phyloP scores from a whole-genome alignment of 1,140 invertebrate species.

The Lepidurus packardi region DNA sequence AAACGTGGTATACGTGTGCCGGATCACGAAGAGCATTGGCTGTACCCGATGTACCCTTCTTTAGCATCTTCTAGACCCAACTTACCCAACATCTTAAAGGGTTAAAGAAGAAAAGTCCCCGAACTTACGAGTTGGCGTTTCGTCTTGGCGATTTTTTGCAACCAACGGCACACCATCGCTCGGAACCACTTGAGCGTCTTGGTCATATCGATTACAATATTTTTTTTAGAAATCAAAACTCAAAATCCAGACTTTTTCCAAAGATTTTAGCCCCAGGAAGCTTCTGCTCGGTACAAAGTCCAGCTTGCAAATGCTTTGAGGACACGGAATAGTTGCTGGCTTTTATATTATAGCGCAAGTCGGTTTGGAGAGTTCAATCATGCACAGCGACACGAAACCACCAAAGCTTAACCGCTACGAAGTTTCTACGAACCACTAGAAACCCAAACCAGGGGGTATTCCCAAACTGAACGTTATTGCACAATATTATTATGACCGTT shows the following conservation, averaged over 20 bases:
- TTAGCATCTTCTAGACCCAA: not conserved
- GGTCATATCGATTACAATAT: not conserved
- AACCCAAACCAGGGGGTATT: not conserved
- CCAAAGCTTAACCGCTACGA: not conserved
- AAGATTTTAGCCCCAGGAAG: not conserved
- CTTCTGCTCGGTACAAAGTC: not conserved
- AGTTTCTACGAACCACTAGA: not conserved
- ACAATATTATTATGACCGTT: not conserved
- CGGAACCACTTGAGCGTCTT: not conserved
- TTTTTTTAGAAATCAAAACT: not conserved
- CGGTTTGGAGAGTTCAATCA: not conserved
- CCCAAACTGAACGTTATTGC: not conserved
- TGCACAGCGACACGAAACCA: not conserved
- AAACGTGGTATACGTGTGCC: not conserved
- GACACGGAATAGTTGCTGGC: not conserved
- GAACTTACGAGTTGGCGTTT: not conserved
- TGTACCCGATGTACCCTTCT: not conserved
- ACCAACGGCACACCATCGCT: not conserved
- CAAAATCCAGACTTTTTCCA: too few species aligned
- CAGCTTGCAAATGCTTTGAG: not conserved
- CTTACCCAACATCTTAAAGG: not conserved
- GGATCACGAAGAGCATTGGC: not conserved
- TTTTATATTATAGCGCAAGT: slow-evolving; percentile 19
- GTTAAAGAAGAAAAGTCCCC: not conserved
- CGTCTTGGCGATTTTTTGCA: slow-evolving; percentile 10